These are phyloP conservation scores for Hippocampus kuda DNA, from an alignment of 2,797 vertebrate species.

Conservation along the genomic window DNA sequence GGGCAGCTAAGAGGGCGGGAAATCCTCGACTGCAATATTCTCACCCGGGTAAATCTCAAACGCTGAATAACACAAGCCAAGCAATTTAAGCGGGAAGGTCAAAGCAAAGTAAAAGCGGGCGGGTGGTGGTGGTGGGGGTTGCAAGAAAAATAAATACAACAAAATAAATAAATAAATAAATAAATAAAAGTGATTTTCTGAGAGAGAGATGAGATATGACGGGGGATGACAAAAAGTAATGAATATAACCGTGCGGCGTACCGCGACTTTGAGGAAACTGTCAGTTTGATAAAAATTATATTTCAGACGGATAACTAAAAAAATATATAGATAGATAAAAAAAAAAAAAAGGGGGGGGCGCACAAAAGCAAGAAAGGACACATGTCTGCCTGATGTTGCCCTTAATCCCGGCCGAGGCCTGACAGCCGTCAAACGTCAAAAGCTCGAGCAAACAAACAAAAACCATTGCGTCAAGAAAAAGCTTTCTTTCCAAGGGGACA, in stretches of 20 bases:
- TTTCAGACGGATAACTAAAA: conserved; percentile 53
- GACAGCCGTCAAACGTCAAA: conserved; percentile 63
- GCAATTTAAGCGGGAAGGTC: conserved; percentile 74
- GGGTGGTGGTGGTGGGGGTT: conserved; percentile 39
- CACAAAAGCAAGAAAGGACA: conserved; percentile 70
- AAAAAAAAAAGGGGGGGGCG: conserved; percentile 44
- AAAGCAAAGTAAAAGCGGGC: conserved; percentile 68
- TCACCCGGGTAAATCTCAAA: conserved; percentile 65
- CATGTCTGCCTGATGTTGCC: conserved; percentile 65
- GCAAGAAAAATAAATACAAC: background rate
- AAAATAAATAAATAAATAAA: conserved; percentile 1
- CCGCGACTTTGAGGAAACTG: conserved; percentile 69
- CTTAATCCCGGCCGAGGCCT: conserved; percentile 68
- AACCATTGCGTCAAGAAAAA: conserved; percentile 35
- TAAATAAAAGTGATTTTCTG: conserved; percentile 58
- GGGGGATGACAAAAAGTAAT: conserved; percentile 73
- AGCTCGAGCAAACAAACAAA: conserved; percentile 57
- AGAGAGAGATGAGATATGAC: conserved; percentile 72
- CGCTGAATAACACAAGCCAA: conserved; percentile 74
- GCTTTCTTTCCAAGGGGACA: background rate
- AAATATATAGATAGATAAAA: conserved; percentile 29
- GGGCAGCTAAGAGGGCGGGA: conserved; percentile 69
- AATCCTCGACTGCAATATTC: conserved; percentile 68
- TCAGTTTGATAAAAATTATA: conserved; percentile 76
- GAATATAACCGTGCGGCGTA: conserved; percentile 72